These are phyloP conservation scores for Gallinago stenura DNA, from an alignment of 2,797 vertebrate genomes.

Conservation along the genomic window DNA sequence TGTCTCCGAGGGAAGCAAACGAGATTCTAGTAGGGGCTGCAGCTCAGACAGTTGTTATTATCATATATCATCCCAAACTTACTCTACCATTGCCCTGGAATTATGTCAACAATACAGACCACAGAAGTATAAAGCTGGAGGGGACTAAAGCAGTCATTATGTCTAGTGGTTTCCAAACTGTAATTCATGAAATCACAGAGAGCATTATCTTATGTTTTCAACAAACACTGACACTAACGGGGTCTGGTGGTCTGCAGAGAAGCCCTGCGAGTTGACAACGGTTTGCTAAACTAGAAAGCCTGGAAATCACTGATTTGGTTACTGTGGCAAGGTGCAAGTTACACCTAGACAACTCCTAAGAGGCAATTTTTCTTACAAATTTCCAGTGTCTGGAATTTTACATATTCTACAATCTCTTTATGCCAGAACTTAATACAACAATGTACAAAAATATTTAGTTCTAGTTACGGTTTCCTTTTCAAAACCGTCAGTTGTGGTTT, in stretches of 20 bases:
- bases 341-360: neutral
- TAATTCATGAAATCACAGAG: fast-evolving
- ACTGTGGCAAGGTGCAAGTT: neutral
- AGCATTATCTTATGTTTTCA: neutral
- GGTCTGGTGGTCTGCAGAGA: neutral
- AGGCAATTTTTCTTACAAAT: neutral
- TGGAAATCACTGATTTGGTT: neutral
- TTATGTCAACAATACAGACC: neutral
- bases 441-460: neutral
- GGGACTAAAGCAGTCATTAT: neutral
- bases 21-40: neutral
- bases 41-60: neutral
- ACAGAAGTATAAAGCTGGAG: neutral
- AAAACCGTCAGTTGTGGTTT: neutral
- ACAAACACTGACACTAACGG: neutral
- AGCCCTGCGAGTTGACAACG: neutral
- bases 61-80: neutral
- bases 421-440: neutral
- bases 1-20: neutral
- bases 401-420: neutral
- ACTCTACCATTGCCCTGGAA: neutral
- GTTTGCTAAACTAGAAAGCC: neutral
- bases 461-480: neutral
- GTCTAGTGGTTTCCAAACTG: neutral
- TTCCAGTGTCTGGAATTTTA: neutral